Conservation (phyloP, 2,113 vertebrate species). For the Gobio gobio region DNA sequence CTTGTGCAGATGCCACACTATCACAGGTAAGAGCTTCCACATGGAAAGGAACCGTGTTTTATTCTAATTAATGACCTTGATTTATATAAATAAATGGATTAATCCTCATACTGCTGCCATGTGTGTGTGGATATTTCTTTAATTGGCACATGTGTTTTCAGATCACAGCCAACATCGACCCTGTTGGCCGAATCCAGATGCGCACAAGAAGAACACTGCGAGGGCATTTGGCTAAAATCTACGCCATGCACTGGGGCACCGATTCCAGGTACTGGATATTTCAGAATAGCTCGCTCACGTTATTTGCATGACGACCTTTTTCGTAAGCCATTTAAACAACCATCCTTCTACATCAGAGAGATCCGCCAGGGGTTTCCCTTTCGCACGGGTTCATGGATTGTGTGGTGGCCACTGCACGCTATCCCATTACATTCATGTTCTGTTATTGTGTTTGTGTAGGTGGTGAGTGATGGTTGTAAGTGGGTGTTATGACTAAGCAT, state of each 20-base stretch:
- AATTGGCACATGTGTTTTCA: conserved; percentile 64
- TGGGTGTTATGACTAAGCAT: conserved; percentile 38
- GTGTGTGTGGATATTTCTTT: not conserved
- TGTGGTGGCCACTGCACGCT: not conserved
- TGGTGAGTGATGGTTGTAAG: conserved; percentile 23
- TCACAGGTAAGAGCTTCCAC: conserved; percentile 85
- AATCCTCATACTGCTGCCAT: no score
- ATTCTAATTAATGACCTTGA: not conserved
- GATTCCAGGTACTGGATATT: conserved; percentile 87
- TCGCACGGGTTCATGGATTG: not conserved
- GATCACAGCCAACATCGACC: conserved; percentile 98
- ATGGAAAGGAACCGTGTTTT: not conserved
- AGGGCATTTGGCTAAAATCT: conserved; percentile 99
- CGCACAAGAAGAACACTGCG: conserved; percentile 96
- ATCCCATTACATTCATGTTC: conserved; percentile 13
- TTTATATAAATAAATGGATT: not conserved
- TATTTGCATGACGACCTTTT: not conserved
- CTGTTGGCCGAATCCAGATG: conserved; percentile 98
- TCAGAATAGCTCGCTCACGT: not conserved
- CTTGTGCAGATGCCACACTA: conserved; percentile 93
- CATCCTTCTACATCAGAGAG: not conserved
- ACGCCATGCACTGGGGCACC: conserved; percentile 99
- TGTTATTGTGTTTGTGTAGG: conserved; percentile 17
- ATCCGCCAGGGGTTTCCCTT: conserved; percentile 10
- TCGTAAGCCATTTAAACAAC: not conserved